Evolutionary conservation across 1,140 invertebrate genomes (phyloP).

Genomic region (Drosophila prosaltans): DNA sequence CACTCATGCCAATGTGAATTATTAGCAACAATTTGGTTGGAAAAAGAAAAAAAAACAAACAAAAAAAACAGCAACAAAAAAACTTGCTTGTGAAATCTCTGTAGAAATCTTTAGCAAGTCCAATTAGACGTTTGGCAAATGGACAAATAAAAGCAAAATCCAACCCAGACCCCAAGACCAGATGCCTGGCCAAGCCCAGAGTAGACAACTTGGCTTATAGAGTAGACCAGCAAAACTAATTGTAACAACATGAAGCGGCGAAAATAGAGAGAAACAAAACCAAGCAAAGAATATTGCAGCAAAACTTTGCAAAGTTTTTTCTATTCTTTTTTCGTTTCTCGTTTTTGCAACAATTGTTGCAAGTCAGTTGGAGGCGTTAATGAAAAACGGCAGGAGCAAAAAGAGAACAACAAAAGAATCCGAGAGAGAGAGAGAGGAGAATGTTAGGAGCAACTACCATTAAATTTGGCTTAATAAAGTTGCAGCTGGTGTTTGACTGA

Average conservation of each 20-base stretch:
- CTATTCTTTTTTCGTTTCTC: slow-evolving; percentile 15
- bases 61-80: slow-evolving; percentile 20
- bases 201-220: slow-evolving; percentile 15
- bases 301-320: slow-evolving; percentile 55
- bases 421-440: slow-evolving; percentile 2
- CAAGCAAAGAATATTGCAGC: slow-evolving; percentile 63
- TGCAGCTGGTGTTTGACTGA: slow-evolving; percentile 58
- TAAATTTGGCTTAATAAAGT: slow-evolving; percentile 82
- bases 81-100: slow-evolving; percentile 68
- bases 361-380: slow-evolving; percentile 76
- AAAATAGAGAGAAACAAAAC: slow-evolving; percentile 40
- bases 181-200: background rate
- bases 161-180: background rate
- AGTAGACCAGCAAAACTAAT: slow-evolving; percentile 64
- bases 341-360: slow-evolving; percentile 74
- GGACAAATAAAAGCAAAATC: slow-evolving; percentile 48
- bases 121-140: slow-evolving; percentile 80
- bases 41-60: slow-evolving; percentile 25
- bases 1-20: slow-evolving; percentile 25
- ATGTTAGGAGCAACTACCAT: slow-evolving; percentile 45
- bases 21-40: slow-evolving; percentile 18
- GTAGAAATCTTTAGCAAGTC: slow-evolving; percentile 80
- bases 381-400: slow-evolving; percentile 67
- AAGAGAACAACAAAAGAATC: slow-evolving; percentile 6
- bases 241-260: slow-evolving; percentile 75